A percentile compares a stretch with the other conserved stretches of the same genome.
These are phyloP conservation scores for Chrysaora quinquecirrha DNA, from an alignment of 30 jellyfish, hydroid and myxozoan species.

Conservation along the genomic window DNA sequence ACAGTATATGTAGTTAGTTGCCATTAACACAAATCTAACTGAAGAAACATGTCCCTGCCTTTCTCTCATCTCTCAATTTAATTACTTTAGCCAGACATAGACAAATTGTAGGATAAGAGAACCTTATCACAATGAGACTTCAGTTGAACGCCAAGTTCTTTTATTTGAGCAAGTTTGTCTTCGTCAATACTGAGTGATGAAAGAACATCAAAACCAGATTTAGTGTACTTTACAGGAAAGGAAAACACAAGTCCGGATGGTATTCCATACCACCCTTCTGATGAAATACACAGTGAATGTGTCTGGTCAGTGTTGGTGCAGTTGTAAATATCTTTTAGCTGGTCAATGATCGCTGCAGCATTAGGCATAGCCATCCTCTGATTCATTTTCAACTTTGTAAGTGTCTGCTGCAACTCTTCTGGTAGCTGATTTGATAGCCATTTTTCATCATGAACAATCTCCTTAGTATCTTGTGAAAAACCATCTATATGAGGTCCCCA, in stretches of 20 bases:
- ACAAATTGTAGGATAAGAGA: slow-evolving; percentile 14
- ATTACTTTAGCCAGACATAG: not conserved
- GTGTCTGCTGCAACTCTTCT: slow-evolving; percentile 13
- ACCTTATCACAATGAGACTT: slow-evolving; percentile 38
- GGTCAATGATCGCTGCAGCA: slow-evolving; percentile 89
- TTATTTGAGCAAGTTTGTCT: slow-evolving; percentile 19
- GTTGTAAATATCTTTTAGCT: slow-evolving; percentile 63
- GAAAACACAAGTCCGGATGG: slow-evolving; percentile 89
- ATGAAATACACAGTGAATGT: slow-evolving; percentile 73
- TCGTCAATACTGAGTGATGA: slow-evolving; percentile 40
- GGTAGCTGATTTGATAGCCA: slow-evolving; percentile 72
- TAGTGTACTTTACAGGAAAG: slow-evolving; percentile 66
- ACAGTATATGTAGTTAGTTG: too few species aligned
- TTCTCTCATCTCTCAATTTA: too few species aligned
- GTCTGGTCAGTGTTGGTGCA: slow-evolving; percentile 53
- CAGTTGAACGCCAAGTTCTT: slow-evolving; percentile 37
- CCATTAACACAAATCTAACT: too few species aligned
- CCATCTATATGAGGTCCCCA: slow-evolving; percentile 97
- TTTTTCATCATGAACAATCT: slow-evolving; percentile 74
- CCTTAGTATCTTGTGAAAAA: slow-evolving; percentile 71
- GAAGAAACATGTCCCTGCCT: too few species aligned
- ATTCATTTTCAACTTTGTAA: not conserved
- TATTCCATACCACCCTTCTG: slow-evolving; percentile 91
- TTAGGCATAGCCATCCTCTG: slow-evolving; percentile 33
- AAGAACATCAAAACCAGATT: slow-evolving; percentile 45